Percentiles rank a stretch among this genome's conserved stretches.
phyloP scores from a whole-genome alignment of 2,888 invertebrate species.

The Arctia plantaginis region DNA sequence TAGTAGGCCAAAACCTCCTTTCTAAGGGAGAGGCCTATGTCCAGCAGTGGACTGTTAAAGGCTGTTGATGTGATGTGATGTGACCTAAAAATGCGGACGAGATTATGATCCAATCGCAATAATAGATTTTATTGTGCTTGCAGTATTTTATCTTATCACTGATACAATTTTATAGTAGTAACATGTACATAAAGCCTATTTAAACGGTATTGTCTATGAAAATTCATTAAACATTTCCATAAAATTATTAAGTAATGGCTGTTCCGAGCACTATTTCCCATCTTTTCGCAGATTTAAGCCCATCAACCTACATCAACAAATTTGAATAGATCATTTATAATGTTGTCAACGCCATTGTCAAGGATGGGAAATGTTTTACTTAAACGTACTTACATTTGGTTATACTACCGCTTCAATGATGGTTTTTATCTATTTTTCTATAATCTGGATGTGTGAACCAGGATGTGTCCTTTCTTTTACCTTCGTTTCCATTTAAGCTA shows the following conservation, averaged over 20 bases:
- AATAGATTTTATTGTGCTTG: not conserved
- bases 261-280: slow-evolving; percentile 21
- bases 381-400: slow-evolving; percentile 6
- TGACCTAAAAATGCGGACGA: not conserved
- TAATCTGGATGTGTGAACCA: no score
- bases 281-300: slow-evolving; percentile 18
- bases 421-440: no score
- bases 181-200: not conserved
- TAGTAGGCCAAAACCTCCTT: no score
- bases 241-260: not conserved
- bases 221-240: not conserved
- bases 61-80: no score
- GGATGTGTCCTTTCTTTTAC: no score
- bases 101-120: not conserved
- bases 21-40: no score
- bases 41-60: no score
- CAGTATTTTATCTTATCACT: no score
- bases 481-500: no score
- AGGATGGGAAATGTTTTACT: slow-evolving; percentile 7
- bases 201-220: slow-evolving; percentile 12
- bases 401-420: no score
- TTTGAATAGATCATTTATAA: slow-evolving; percentile 25
- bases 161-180: not conserved
- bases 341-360: slow-evolving; percentile 16
- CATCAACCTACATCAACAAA: slow-evolving; percentile 9